These are phyloP conservation scores for Melanerpes formicivorus DNA, from an alignment of 2,113 vertebrate species.

Conservation along the genomic window DNA sequence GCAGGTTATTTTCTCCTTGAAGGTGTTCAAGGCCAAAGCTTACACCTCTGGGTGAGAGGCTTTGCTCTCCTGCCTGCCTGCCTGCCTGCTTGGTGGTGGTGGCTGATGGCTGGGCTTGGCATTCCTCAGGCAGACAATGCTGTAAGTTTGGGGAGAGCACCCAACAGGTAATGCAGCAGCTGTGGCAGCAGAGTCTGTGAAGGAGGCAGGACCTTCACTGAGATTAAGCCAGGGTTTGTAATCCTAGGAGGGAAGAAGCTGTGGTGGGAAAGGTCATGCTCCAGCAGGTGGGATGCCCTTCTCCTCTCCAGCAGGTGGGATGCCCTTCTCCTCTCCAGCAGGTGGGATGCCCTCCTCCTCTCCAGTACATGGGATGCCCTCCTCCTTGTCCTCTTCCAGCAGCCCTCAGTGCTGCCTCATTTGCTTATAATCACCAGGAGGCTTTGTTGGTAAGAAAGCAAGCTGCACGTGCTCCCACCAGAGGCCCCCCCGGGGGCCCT, in stretches of 20 bases:
- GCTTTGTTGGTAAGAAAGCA: slow-evolving; percentile 34
- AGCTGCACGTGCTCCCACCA: neutral
- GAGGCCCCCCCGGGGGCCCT: neutral
- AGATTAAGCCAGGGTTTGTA: neutral
- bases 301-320: neutral
- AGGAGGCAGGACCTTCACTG: neutral
- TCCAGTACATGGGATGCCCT: neutral
- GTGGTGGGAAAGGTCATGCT: neutral
- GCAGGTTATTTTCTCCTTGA: neutral
- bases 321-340: too few relatives aligned
- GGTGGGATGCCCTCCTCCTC: too few relatives aligned
- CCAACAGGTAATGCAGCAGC: rapidly evolving
- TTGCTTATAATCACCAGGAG: slow-evolving; percentile 52
- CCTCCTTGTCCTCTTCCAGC: neutral
- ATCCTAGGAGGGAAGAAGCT: neutral
- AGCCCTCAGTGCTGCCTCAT: neutral
- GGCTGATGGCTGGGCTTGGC: neutral
- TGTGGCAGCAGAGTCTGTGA: neutral
- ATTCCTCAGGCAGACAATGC: neutral
- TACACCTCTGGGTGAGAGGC: neutral
- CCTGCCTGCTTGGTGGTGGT: neutral
- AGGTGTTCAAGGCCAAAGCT: neutral
- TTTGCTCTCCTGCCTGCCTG: neutral
- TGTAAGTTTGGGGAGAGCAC: rapidly evolving
- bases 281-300: neutral